Evolutionary conservation across 2,797 vertebrate genomes (phyloP).

Genomic region (Micrastur ruficollis): DNA sequence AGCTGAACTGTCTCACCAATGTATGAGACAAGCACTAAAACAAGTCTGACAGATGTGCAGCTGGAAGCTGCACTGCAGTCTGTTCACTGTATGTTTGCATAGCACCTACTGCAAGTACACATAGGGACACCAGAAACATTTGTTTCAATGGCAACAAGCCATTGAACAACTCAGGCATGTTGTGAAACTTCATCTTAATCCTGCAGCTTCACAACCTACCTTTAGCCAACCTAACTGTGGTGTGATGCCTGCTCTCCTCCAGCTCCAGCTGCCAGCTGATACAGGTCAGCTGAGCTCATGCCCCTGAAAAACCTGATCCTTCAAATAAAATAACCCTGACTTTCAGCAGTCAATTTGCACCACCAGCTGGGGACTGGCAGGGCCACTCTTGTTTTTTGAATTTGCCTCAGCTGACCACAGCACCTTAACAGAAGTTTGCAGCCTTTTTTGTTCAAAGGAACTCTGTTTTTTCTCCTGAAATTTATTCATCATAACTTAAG

Average conservation of each 20-base stretch:
- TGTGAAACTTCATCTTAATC: not conserved
- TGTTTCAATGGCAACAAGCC: not conserved
- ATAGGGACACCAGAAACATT: not conserved
- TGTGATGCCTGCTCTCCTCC: not conserved
- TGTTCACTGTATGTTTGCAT: not conserved
- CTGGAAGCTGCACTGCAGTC: not conserved
- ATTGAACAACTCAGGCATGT: not conserved
- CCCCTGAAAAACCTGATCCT: not conserved
- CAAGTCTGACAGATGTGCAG: not conserved
- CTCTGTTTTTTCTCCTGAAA: not conserved
- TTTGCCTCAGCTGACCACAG: not conserved
- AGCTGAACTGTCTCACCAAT: not conserved
- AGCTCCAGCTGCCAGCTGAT: not conserved
- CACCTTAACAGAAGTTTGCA: not conserved
- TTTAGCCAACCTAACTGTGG: not conserved
- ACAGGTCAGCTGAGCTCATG: not conserved
- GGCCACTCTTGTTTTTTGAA: not conserved
- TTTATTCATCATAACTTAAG: not conserved
- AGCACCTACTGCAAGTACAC: not conserved
- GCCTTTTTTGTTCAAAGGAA: not conserved
- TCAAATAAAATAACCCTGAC: not conserved
- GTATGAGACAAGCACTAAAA: not conserved
- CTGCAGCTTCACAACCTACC: not conserved
- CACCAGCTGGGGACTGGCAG: not conserved
- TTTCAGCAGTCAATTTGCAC: not conserved